A percentile compares a stretch with the other conserved stretches of the same genome.
Evolutionary conservation across 2,113 vertebrate genomes (phyloP).

Genomic region (Eulemur macaco): DNA sequence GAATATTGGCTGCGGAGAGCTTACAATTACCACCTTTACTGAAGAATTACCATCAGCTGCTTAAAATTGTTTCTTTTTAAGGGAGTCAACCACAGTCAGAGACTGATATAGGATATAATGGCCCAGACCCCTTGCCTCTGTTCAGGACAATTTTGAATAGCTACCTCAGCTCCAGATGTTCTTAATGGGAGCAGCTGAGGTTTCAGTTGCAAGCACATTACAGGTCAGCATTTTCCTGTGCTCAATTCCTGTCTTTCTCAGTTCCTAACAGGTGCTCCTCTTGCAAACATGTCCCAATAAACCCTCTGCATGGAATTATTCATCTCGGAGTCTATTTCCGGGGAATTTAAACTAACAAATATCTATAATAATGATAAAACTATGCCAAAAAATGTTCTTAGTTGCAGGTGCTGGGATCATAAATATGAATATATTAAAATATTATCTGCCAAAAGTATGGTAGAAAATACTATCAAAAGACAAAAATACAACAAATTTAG

Average conservation of each 20-base stretch:
- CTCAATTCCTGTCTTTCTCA: background rate
- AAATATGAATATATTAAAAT: background rate
- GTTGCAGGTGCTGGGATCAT: background rate
- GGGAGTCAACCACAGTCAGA: background rate
- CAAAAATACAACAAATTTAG: background rate
- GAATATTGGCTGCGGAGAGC: background rate
- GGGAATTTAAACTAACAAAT: background rate
- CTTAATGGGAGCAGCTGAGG: background rate
- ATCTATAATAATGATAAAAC: background rate
- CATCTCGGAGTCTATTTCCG: background rate
- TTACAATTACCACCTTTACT: background rate
- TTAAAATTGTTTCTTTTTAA: background rate
- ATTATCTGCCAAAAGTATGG: background rate
- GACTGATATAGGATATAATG: background rate
- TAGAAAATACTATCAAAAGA: background rate
- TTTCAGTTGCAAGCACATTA: background rate
- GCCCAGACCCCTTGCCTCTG: no score
- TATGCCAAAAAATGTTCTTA: rapidly evolving
- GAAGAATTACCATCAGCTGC: background rate
- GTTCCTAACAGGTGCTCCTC: background rate
- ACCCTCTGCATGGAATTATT: no score
- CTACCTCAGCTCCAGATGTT: background rate
- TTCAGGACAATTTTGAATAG: background rate
- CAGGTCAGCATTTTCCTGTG: background rate
- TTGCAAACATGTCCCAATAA: background rate